Percentiles rank a stretch among this genome's conserved stretches.
Evolutionary conservation across 1,140 invertebrate genomes (phyloP).

Genomic region (Ooceraea biroi): DNA sequence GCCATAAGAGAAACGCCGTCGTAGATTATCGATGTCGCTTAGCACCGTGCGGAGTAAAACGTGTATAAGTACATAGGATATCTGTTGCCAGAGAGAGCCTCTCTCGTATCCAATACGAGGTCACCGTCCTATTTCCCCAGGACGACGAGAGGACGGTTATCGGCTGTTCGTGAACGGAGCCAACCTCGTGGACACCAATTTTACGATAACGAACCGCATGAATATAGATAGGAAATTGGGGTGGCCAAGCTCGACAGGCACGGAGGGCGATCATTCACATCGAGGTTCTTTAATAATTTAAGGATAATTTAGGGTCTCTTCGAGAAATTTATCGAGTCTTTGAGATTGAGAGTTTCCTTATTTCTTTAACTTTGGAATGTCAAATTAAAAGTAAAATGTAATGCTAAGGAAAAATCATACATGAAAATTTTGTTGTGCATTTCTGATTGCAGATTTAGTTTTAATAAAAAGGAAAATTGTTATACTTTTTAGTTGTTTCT

Average conservation of each 20-base stretch:
- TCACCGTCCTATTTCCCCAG: constrained; percentile 62
- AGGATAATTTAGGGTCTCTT: constrained; percentile 12
- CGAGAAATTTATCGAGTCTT: background rate
- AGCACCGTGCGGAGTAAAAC: constrained; percentile 57
- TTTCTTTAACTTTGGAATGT: background rate
- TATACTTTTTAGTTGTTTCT: no score
- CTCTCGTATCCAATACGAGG: constrained; percentile 38
- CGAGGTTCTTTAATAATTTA: constrained; percentile 22
- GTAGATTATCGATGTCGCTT: constrained; percentile 60
- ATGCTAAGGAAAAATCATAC: background rate
- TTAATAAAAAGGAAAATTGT: background rate
- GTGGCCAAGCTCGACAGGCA: constrained; percentile 1
- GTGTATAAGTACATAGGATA: constrained; percentile 49
- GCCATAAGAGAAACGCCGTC: constrained; percentile 32
- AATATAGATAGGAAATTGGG: constrained; percentile 64
- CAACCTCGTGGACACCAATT: constrained; percentile 57
- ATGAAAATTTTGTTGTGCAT: background rate
- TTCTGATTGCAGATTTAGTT: background rate
- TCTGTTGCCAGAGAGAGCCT: constrained; percentile 39
- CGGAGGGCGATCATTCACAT: background rate
- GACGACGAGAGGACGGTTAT: constrained; percentile 25
- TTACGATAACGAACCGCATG: constrained; percentile 67
- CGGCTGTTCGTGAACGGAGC: constrained; percentile 27
- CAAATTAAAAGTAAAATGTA: background rate
- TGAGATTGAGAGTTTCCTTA: background rate